A percentile compares a stretch with the other conserved stretches of the same genome.
These are phyloP conservation scores for Tamias sibiricus DNA, from an alignment of 2,113 vertebrate species.

Conservation along the genomic window DNA sequence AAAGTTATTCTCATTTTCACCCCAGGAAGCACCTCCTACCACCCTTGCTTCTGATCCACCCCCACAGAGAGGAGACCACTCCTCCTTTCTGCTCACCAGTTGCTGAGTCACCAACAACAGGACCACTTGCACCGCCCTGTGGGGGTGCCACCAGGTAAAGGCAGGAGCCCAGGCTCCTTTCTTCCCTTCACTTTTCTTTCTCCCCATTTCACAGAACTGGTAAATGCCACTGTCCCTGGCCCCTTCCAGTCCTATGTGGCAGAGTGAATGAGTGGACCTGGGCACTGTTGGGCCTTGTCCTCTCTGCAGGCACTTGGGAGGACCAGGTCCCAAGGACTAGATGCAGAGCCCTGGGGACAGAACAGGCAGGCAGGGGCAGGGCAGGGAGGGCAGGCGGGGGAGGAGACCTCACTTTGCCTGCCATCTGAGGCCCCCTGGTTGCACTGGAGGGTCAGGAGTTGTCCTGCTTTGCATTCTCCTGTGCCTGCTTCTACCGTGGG, in stretches of 20 bases:
- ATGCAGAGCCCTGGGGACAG: neutral
- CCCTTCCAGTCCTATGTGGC: neutral
- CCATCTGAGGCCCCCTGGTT: neutral
- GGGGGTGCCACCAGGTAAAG: fast-evolving
- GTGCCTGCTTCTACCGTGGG: neutral
- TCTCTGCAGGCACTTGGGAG: neutral
- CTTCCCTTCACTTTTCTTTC: neutral
- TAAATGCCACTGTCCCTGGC: fast-evolving
- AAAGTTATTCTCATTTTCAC: neutral
- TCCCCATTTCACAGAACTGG: neutral
- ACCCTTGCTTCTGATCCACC: neutral
- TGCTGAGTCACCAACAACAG: neutral
- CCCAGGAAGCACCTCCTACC: neutral
- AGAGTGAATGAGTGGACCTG: neutral
- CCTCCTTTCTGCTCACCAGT: neutral
- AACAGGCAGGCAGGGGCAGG: neutral
- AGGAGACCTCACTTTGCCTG: neutral
- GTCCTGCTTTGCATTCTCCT: neutral
- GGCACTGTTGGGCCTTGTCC: neutral
- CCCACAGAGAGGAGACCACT: neutral
- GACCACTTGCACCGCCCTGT: fast-evolving
- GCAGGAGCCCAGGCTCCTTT: too few relatives aligned
- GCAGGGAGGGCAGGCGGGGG: too few relatives aligned
- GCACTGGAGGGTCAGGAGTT: neutral
- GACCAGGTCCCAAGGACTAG: neutral